Percentiles rank a stretch among this genome's conserved stretches.
Conservation (phyloP, 2,113 vertebrate genomes). For the Leiothrix lutea region DNA sequence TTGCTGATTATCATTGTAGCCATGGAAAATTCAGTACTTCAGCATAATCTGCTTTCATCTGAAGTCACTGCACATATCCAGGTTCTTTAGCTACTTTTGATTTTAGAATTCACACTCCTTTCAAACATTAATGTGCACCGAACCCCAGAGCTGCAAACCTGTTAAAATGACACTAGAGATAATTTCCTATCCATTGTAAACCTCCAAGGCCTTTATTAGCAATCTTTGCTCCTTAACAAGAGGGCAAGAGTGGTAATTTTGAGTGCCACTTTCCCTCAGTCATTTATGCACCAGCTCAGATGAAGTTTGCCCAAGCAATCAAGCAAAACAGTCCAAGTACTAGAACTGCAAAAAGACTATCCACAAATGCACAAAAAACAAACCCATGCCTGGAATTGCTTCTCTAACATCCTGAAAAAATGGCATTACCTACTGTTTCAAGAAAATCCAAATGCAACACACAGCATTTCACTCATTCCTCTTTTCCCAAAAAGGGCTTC, state of each 20-base stretch:
- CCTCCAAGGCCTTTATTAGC: not conserved
- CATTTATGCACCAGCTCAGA: not conserved
- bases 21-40: not conserved
- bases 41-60: not conserved
- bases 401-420: not conserved
- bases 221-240: not conserved
- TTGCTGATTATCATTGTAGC: not conserved
- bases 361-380: not conserved
- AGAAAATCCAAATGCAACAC: not conserved
- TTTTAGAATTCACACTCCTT: not conserved
- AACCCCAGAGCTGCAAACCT: not conserved
- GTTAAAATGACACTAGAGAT: not conserved
- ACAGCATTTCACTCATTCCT: not conserved
- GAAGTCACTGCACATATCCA: not conserved
- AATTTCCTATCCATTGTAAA: not conserved
- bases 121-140: not conserved
- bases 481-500: not conserved
- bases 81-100: not conserved
- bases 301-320: not conserved
- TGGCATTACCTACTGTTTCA: not conserved
- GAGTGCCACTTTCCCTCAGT: not conserved
- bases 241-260: not conserved
- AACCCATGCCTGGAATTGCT: not conserved
- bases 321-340: not conserved
- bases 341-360: not conserved